Base-by-base conservation (phyloP, 1,140 invertebrate species). In the Ganaspis sp. region DNA sequence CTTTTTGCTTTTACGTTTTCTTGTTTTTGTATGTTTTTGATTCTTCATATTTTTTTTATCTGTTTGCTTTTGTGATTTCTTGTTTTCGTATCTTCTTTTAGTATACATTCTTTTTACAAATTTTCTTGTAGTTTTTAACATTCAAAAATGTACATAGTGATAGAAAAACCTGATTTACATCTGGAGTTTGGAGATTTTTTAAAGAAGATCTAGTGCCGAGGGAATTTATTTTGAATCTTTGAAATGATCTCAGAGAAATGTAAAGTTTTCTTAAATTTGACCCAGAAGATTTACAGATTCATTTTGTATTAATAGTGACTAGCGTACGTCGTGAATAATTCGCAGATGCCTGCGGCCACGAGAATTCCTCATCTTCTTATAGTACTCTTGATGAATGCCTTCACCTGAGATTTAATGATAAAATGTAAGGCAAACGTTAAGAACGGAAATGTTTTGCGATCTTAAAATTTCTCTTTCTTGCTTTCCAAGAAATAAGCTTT, bases 331-430 rank as follows among this genome's bases (percentile, higher is more conserved):
- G 11, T 64, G 26, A 26, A 64, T 64, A 64, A 29, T n/a, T 34
- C 58, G 26, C 23, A 29, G n/a, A 64, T 29, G 58, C 58, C 58
- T 29, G 26, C 11, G 58, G 58, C 58, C 29, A 26, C 23, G 11
- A 29, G 26, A 64, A 64, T 64, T 64, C 58, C 23, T 29, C 58
- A 26, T 64, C 26, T 64, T 64, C 58, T 64, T 64, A 64, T 29
- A 64, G 23, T 4, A 64, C 15, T 15, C 23, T 29, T n/a, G 58
- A 64, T 64, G 58, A 64, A 64, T 26, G 23, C 58, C 58, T 64
- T 64, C 15, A n/a, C n/a, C 53, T 64, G 3, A 34, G 23, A 29
- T 64, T n/a, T 64, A 64, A 64, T 64, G 58, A 64, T 64, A 64
- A 64, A 26, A 64, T 64, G 15, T 29, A 64, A 64, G 58, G 26